Conservation (phyloP, 2,888 invertebrate genomes). For the Matsumyia berberina region DNA sequence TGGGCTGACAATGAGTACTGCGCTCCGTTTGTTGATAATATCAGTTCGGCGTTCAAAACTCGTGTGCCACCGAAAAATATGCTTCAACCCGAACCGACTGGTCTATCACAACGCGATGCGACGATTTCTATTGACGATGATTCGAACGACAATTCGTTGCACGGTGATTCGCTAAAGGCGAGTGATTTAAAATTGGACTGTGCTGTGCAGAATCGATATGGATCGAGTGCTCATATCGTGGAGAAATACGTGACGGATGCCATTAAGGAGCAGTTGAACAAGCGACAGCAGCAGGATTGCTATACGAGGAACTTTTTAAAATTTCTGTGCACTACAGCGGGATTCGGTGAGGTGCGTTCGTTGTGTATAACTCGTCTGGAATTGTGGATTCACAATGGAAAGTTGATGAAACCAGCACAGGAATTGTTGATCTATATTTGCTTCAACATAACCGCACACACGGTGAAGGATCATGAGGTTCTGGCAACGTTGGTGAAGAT, state of each 20-base stretch:
- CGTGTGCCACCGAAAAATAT: conserved; percentile 81
- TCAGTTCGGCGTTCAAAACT: conserved; percentile 86
- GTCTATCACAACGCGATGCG: conserved; percentile 75
- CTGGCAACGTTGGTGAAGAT: conserved; percentile 94
- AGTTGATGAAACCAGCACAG: conserved; percentile 95
- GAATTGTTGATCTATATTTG: conserved; percentile 96
- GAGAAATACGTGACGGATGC: conserved; percentile 94
- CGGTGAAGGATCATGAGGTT: conserved; percentile 89
- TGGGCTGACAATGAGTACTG: conserved; percentile 98
- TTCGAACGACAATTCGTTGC: conserved; percentile 82
- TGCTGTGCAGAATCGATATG: conserved; percentile 86
- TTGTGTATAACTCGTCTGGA: conserved; percentile 88
- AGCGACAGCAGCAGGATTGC: conserved; percentile 93
- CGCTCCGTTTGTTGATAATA: conserved; percentile 95
- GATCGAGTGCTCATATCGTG: conserved; percentile 81
- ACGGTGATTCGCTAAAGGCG: conserved; percentile 84
- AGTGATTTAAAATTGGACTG: conserved; percentile 84
- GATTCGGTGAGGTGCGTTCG: conserved; percentile 90
- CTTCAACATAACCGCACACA: conserved; percentile 92
- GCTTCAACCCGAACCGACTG: conserved; percentile 77
- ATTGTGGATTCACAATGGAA: conserved; percentile 97
- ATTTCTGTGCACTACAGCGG: conserved; percentile 93
- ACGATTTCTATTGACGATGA: conserved; percentile 85
- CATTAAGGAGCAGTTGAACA: conserved; percentile 93
- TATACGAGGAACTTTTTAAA: conserved; percentile 95